Base-by-base conservation (phyloP, 2,797 vertebrate genomes). In the Myiothlypis coronata region DNA sequence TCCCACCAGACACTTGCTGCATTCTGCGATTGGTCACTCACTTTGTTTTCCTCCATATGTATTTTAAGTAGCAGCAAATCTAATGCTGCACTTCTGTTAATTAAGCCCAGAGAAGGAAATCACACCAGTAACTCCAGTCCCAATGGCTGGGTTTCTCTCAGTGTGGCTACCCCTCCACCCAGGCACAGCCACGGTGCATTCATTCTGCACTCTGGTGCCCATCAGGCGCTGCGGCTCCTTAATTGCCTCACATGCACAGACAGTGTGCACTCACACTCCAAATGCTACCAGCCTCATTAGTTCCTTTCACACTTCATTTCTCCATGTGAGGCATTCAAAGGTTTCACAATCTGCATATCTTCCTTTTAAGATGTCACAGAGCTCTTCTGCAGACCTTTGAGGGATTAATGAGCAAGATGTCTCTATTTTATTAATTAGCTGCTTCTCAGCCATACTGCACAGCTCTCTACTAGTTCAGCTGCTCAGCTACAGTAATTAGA, bases 341-440 rank as follows among this genome's bases (percentile, higher is more conserved):
- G 30, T 80, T 92, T 87, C 60, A 77, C 81, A 94, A 60, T 87
- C 92, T 94, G 94, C 90, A 89, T 82, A 86, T 81, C 93, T 68
- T 81, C 78, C 89, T 89, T 89, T 87, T 74, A 87, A 95, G 95
- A 80, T 39, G 75, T 67, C 57, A 67, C 84, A 83, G 75, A 85
- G 68, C 89, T 92, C 84, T 89, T 87, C 93, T 59, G 63, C 81
- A 95, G 92, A 84, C 81, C 89, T 92, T 68, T 92, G 87, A 93
- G 65, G 71, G 71, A 89, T 83, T 95, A 96, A 95, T 0, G 0
- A 94, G 91, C 89, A 92, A 87, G 87, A 93, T 89, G 93, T 67
- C 79, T 83, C 82, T 80, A 52, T 85, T 82, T 93, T 83, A 94
- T 89, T 96, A 94, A 96, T 96, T 80, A 94, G 84, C 57, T 75